Conservation (phyloP, 92 coral and sea anemone species). For the Plumapathes pennacea region DNA sequence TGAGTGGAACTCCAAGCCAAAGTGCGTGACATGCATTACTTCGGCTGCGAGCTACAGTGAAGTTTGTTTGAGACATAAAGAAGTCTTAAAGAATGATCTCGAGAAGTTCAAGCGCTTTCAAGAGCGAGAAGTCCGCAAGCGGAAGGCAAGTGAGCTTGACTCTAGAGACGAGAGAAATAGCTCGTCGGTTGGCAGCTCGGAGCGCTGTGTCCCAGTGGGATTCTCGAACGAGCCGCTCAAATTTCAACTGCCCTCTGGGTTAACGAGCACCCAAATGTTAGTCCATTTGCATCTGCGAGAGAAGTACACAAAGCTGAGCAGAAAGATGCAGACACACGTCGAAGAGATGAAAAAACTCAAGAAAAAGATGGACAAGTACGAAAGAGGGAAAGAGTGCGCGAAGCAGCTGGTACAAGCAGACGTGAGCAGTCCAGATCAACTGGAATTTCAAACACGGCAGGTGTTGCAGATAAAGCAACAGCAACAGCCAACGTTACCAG, state of each 20-base stretch:
- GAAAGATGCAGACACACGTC: too few species aligned
- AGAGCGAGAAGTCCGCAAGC: background rate
- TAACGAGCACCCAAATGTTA: conserved; percentile 33
- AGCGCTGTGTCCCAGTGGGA: too few species aligned
- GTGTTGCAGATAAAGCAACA: too few species aligned
- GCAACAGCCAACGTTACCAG: too few species aligned
- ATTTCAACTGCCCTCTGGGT: too few species aligned
- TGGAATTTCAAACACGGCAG: too few species aligned
- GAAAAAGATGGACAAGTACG: too few species aligned
- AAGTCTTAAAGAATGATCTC: conserved; percentile 33
- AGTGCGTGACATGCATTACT: conserved; percentile 37
- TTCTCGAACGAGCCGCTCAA: too few species aligned
- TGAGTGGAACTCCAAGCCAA: conserved; percentile 65
- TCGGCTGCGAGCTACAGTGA: conserved; percentile 37
- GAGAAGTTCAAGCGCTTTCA: conserved; percentile 8
- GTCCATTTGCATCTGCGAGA: conserved; percentile 37
- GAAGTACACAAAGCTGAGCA: conserved; percentile 22
- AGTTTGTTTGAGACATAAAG: conserved; percentile 42
- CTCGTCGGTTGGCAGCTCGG: background rate
- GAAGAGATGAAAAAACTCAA: too few species aligned
- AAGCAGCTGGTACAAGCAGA: too few species aligned
- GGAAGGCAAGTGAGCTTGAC: background rate
- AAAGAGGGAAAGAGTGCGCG: too few species aligned
- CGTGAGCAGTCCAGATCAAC: too few species aligned
- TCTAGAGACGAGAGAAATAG: background rate